Evolutionary conservation across 2,113 vertebrate species (phyloP).

Genomic region (Circaetus gallicus): DNA sequence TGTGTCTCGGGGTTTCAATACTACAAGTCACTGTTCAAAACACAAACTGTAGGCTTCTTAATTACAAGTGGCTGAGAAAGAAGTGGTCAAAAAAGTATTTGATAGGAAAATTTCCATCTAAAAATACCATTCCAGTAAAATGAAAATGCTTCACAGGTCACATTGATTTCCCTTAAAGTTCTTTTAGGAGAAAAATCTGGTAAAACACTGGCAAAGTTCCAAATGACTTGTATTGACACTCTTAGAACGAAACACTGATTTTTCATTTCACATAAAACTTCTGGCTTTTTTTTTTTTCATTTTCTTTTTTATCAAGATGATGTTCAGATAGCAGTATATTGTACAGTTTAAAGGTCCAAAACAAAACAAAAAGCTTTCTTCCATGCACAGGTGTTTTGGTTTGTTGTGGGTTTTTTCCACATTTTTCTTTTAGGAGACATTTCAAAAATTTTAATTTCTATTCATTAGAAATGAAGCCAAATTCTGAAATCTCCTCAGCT

Average conservation of each 20-base stretch:
- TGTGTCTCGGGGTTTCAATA: neutral
- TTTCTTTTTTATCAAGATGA: neutral
- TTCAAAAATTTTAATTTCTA: neutral
- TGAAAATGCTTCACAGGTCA: neutral
- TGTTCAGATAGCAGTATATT: neutral
- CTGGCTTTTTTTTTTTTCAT: neutral
- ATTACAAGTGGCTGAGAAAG: neutral
- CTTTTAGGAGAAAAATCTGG: neutral
- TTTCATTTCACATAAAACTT: neutral
- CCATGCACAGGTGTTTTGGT: neutral
- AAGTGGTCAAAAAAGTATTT: neutral
- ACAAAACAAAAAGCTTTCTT: neutral
- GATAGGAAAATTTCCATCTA: neutral
- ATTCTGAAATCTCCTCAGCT: neutral
- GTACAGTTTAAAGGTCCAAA: neutral
- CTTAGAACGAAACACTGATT: neutral
- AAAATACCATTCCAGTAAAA: neutral
- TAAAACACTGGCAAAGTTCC: neutral
- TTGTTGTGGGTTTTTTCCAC: accelerated
- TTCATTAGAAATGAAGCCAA: neutral
- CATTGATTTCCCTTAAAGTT: neutral
- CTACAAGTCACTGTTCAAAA: neutral
- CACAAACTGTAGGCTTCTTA: neutral
- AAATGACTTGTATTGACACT: neutral
- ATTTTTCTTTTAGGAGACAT: neutral